Evolutionary conservation across 2,113 vertebrate species (phyloP).

Genomic region (Murina feae): DNA sequence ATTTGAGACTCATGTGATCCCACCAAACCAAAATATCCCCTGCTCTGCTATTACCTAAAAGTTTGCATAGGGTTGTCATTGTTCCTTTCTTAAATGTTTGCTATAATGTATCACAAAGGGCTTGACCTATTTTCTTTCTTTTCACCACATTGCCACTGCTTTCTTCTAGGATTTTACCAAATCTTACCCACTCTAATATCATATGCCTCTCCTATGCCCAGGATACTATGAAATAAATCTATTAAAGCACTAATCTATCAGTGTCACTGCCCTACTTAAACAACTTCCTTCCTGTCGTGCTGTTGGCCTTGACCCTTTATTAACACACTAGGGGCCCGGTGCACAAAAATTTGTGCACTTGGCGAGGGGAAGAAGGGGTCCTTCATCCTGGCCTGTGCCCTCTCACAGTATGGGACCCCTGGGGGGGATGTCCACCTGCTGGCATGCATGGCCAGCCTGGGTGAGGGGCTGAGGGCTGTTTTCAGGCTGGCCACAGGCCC

Average conservation of each 20-base stretch:
- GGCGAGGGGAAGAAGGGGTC: no score
- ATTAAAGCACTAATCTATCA: neutral
- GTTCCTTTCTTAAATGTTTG: neutral
- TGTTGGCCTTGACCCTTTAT: neutral
- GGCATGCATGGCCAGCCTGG: no score
- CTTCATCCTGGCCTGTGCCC: no score
- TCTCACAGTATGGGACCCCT: no score
- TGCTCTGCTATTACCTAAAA: neutral
- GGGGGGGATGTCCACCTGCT: no score
- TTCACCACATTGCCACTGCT: neutral
- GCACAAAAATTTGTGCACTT: no score
- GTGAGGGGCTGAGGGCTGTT: no score
- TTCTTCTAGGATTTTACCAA: neutral
- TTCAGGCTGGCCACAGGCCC: no score
- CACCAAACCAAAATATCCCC: neutral
- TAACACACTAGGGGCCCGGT: no score
- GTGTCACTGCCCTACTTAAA: neutral
- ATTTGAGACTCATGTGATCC: neutral
- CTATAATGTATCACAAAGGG: neutral
- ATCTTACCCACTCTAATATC: neutral
- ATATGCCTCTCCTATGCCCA: neutral
- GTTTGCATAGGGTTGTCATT: neutral
- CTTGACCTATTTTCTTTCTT: neutral
- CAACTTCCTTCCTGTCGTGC: neutral
- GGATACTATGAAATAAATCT: neutral